Evolutionary conservation across 2,888 invertebrate species (phyloP).

Genomic region (Drosophila maculinotata): DNA sequence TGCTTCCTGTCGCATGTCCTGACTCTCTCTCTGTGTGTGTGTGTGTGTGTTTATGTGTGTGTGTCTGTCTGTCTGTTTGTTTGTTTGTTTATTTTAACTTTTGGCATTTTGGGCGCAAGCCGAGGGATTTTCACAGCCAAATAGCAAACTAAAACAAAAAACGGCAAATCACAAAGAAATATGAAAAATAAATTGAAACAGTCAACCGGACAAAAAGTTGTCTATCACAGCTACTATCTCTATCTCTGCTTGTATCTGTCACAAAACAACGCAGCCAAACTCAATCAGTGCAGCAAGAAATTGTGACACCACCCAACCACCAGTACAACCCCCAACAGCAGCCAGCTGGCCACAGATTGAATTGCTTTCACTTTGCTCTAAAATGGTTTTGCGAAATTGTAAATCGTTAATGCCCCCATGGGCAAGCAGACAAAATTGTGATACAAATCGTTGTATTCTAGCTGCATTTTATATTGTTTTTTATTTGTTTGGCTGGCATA

Average conservation of each 20-base stretch:
- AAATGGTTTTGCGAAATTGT: slow-evolving; percentile 55
- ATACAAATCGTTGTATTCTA: slow-evolving; percentile 7
- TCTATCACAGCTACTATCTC: slow-evolving; percentile 22
- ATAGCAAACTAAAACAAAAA: slow-evolving; percentile 76
- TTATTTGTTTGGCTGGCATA: slow-evolving; percentile 14
- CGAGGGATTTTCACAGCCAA: slow-evolving; percentile 57
- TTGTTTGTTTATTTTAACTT: slow-evolving; percentile 71
- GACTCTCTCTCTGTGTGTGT: slow-evolving; percentile 22
- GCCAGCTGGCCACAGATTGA: slow-evolving; percentile 64
- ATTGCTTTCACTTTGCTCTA: slow-evolving; percentile 63
- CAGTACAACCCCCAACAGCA: slow-evolving; percentile 18
- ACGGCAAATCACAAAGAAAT: slow-evolving; percentile 50
- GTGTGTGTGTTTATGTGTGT: slow-evolving; percentile 32
- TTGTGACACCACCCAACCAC: slow-evolving; percentile 28
- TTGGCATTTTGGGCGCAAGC: slow-evolving; percentile 62
- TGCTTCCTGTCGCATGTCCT: slow-evolving; percentile 65
- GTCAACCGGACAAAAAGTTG: slow-evolving; percentile 35
- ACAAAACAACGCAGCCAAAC: slow-evolving; percentile 29
- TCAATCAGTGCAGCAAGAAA: slow-evolving; percentile 44
- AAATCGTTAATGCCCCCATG: slow-evolving; percentile 36
- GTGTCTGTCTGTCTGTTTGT: slow-evolving; percentile 26
- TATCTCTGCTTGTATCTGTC: slow-evolving; percentile 23
- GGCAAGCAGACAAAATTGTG: slow-evolving; percentile 6
- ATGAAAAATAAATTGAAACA: slow-evolving; percentile 70
- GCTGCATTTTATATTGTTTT: slow-evolving; percentile 21